Percentiles rank a stretch among this genome's conserved stretches.
These are phyloP conservation scores for Chironex yamaguchii DNA, from an alignment of 30 jellyfish, hydroid and myxozoan genomes.

Conservation along the genomic window DNA sequence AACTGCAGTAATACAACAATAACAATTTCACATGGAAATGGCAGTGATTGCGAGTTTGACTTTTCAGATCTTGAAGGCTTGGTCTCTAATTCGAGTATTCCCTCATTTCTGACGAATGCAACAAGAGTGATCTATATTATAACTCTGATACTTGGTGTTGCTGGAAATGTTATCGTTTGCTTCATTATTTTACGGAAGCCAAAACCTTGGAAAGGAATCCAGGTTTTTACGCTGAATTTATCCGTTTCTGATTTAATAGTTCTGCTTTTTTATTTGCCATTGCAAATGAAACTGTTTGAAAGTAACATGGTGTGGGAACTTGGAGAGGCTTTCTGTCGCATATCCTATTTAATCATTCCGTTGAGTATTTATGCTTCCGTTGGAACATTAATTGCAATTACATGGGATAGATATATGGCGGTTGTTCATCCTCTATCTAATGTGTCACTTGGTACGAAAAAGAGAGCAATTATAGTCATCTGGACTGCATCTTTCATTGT, in stretches of 20 bases:
- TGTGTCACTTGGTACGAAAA: constrained; percentile 28
- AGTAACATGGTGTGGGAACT: constrained; percentile 78
- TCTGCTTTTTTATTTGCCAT: constrained; percentile 76
- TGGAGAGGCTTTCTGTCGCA: constrained; percentile 82
- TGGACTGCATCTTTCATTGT: constrained; percentile 76
- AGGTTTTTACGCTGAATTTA: constrained; percentile 81
- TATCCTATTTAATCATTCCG: constrained; percentile 70
- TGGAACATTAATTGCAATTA: constrained; percentile 85
- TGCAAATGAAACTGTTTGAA: constrained; percentile 68
- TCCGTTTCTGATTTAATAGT: constrained; percentile 83
- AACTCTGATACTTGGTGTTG: constrained; percentile 67
- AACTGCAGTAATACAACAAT: too few relatives aligned
- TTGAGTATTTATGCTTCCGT: constrained; percentile 85
- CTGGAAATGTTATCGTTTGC: constrained; percentile 80
- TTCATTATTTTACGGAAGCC: constrained; percentile 58
- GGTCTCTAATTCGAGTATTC: too few relatives aligned
- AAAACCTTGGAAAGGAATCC: constrained; percentile 79
- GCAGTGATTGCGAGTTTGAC: too few relatives aligned
- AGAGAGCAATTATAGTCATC: constrained; percentile 49
- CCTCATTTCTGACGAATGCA: constrained; percentile 7
- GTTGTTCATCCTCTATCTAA: constrained; percentile 78
- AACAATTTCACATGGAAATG: too few relatives aligned
- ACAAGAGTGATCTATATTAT: constrained; percentile 54
- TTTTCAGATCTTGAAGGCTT: too few relatives aligned
- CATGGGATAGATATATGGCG: constrained; percentile 84